phyloP scores from a whole-genome alignment of 2,113 vertebrate species.

The Phalacrocorax carbo region DNA sequence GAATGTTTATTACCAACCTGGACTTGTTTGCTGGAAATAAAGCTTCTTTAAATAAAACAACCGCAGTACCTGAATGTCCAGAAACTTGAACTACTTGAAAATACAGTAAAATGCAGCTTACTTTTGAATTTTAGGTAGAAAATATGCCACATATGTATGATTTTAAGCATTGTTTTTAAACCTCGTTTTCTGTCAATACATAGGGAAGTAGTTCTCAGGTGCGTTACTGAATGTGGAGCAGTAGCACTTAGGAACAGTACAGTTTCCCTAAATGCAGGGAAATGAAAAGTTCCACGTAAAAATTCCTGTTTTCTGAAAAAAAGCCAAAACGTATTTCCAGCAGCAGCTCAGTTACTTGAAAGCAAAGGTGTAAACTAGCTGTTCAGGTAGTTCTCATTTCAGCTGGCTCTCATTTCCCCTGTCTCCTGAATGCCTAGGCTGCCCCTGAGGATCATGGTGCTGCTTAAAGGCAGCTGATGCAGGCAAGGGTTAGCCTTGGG shows the following conservation, averaged over 20 bases:
- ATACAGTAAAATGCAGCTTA: background rate
- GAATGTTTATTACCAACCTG: background rate
- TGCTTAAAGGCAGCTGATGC: background rate
- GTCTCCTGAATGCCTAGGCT: background rate
- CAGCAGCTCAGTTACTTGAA: background rate
- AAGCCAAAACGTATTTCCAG: background rate
- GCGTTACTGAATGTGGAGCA: background rate
- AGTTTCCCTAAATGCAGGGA: background rate
- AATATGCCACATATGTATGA: background rate
- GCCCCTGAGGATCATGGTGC: fast-evolving
- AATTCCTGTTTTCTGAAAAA: background rate
- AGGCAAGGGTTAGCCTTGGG: fast-evolving
- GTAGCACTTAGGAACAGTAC: background rate
- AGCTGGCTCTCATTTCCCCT: background rate
- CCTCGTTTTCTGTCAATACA: background rate
- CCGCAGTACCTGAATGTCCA: background rate
- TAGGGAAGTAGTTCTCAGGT: background rate
- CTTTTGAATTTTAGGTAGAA: background rate
- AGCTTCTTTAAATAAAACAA: background rate
- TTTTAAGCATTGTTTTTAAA: background rate
- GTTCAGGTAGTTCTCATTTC: background rate
- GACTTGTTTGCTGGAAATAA: background rate
- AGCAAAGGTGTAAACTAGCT: background rate
- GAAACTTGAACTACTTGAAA: background rate
- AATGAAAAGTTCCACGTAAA: background rate